Evolutionary conservation across 2,797 vertebrate species (phyloP).

Genomic region (Paedocypris micromegethes): DNA sequence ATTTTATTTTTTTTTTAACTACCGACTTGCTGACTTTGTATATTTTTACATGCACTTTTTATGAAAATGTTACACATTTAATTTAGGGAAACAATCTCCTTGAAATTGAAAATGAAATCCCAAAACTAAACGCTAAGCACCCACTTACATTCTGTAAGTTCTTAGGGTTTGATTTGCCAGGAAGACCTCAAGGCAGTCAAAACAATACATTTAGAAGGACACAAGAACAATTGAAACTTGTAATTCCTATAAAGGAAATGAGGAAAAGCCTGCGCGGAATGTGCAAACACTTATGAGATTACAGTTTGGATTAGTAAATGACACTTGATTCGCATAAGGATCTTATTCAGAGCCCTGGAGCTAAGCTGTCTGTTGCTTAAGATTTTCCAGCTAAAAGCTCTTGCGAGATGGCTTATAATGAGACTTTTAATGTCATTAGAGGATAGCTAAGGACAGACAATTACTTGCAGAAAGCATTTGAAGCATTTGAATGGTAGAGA

Average conservation of each 20-base stretch:
- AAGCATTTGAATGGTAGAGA: slow-evolving; percentile 44
- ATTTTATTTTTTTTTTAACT: too few species aligned
- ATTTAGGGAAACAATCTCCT: too few species aligned
- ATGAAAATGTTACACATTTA: too few species aligned
- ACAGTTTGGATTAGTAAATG: slow-evolving; percentile 47
- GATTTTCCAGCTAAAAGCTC: slow-evolving; percentile 42
- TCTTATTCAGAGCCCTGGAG: slow-evolving; percentile 39
- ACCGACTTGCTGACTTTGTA: too few species aligned
- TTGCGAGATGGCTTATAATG: slow-evolving; percentile 45
- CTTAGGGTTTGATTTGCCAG: too few species aligned
- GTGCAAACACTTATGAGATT: slow-evolving; percentile 41
- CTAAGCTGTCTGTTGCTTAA: slow-evolving; percentile 40
- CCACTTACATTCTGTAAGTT: too few species aligned
- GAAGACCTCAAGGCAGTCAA: not conserved
- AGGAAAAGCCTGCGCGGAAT: slow-evolving; percentile 26
- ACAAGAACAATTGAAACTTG: slow-evolving; percentile 32
- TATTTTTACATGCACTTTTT: too few species aligned
- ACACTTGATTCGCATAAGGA: slow-evolving; percentile 45
- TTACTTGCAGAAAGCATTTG: slow-evolving; percentile 51
- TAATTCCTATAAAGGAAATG: slow-evolving; percentile 32
- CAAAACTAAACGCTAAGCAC: not conserved
- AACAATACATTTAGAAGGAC: slow-evolving; percentile 20
- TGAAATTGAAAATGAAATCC: not conserved
- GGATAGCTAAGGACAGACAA: slow-evolving; percentile 43
- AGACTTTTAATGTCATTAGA: slow-evolving; percentile 46